phyloP scores from a whole-genome alignment of 30 jellyfish, hydroid and myxozoan species.

The Sanderia malayensis region DNA sequence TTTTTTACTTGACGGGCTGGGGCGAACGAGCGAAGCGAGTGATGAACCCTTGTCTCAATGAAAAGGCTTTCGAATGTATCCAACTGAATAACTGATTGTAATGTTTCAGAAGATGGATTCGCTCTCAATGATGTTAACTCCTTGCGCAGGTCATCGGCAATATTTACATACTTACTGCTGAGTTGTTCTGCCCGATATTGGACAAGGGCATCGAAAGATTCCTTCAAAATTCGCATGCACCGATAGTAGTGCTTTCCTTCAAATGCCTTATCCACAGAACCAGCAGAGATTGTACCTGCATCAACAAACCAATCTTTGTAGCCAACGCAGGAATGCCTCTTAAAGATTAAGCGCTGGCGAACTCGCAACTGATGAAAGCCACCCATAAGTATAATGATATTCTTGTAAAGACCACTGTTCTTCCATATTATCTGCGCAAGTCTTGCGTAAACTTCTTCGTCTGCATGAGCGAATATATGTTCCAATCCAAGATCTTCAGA shows the following conservation, averaged over 20 bases:
- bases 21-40: no score
- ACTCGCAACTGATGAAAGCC: conserved; percentile 22
- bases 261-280: conserved; percentile 41
- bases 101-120: background rate
- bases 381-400: no score
- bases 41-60: no score
- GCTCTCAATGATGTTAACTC: background rate
- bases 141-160: conserved; percentile 1
- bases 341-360: conserved; percentile 27
- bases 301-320: conserved; percentile 37
- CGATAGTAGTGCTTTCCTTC: conserved; percentile 47
- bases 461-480: no score
- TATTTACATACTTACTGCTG: background rate
- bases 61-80: background rate
- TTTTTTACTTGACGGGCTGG: no score
- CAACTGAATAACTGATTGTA: background rate
- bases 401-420: background rate
- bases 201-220: background rate
- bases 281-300: conserved; percentile 33
- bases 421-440: conserved; percentile 22
- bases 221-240: conserved; percentile 5
- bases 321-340: conserved; percentile 20
- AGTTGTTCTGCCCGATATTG: background rate
- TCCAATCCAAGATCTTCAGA: conserved; percentile 22
- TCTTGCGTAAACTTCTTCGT: no score